These are phyloP conservation scores for Anas platyrhynchos DNA, from an alignment of 2,113 vertebrate genomes.

Conservation along the genomic window DNA sequence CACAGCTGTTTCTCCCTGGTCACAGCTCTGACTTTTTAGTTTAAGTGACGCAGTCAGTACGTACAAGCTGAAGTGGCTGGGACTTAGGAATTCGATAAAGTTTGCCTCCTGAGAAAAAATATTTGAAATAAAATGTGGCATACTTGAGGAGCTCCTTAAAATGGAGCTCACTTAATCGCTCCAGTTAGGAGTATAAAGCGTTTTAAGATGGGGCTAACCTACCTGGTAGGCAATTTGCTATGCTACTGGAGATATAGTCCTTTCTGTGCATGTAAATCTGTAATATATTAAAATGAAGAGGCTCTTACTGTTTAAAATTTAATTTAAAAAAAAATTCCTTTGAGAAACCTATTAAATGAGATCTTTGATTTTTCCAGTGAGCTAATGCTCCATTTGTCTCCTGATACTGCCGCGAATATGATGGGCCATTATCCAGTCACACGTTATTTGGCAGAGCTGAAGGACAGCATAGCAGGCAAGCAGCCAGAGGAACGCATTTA, in stretches of 20 bases:
- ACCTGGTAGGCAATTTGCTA: neutral
- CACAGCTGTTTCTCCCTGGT: neutral
- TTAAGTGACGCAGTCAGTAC: neutral
- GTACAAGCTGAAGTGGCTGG: neutral
- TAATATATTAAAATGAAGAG: slow-evolving; percentile 32
- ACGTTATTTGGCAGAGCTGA: neutral
- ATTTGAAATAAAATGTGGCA: neutral
- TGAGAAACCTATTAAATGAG: slow-evolving; percentile 1
- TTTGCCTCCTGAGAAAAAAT: neutral
- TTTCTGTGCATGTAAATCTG: neutral
- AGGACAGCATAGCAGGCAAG: neutral
- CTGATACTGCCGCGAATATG: neutral
- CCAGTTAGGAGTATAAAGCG: neutral
- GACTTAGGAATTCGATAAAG: neutral
- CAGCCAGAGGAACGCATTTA: neutral
- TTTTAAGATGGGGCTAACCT: neutral
- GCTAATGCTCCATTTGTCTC: slow-evolving; percentile 10
- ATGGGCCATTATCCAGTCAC: neutral
- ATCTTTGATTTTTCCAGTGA: slow-evolving; percentile 12
- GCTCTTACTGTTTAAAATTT: slow-evolving; percentile 15
- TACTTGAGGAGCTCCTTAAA: neutral
- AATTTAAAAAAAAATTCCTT: neutral
- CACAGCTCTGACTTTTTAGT: neutral
- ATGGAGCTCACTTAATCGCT: neutral
- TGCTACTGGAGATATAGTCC: neutral